A percentile compares a stretch with the other conserved stretches of the same genome.
Conservation (phyloP, 2,888 invertebrate species). For the Ditylenchus weischeri region DNA sequence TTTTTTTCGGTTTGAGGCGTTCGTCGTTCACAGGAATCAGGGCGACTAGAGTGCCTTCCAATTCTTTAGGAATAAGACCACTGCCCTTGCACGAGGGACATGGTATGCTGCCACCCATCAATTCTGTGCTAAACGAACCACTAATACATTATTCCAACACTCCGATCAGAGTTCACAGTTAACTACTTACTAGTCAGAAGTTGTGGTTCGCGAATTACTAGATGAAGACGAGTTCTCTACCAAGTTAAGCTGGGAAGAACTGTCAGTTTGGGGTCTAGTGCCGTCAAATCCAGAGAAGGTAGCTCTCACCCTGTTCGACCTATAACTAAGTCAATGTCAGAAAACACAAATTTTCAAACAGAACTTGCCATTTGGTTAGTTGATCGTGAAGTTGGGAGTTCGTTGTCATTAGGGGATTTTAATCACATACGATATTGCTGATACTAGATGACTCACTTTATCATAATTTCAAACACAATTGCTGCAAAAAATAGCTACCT, state of each 20-base stretch:
- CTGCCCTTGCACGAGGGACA: slow-evolving; percentile 61
- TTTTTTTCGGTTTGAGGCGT: slow-evolving; percentile 51
- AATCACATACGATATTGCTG: too few relatives aligned
- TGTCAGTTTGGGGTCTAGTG: not conserved
- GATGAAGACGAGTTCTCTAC: not conserved
- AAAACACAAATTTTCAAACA: not conserved
- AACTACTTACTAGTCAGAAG: slow-evolving; percentile 1
- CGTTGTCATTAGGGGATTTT: too few relatives aligned
- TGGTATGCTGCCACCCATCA: slow-evolving; percentile 60
- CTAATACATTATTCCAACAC: too few relatives aligned
- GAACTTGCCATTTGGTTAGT: too few relatives aligned
- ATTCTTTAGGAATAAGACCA: slow-evolving; percentile 60
- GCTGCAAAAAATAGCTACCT: too few relatives aligned
- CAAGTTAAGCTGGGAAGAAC: not conserved
- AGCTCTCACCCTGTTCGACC: slow-evolving; percentile 1
- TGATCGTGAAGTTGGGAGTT: too few relatives aligned
- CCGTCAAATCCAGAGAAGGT: not conserved
- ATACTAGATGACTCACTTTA: too few relatives aligned
- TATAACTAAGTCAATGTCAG: not conserved
- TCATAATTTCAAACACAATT: too few relatives aligned
- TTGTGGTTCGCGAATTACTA: not conserved
- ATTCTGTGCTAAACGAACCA: slow-evolving; percentile 56
- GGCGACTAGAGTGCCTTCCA: slow-evolving; percentile 51
- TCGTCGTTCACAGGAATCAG: slow-evolving; percentile 53
- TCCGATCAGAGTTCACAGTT: too few relatives aligned